Percentiles rank a stretch among this genome's conserved stretches.
These are phyloP conservation scores for Zaprionus ornatus DNA, from an alignment of 1,140 invertebrate genomes.

Conservation along the genomic window DNA sequence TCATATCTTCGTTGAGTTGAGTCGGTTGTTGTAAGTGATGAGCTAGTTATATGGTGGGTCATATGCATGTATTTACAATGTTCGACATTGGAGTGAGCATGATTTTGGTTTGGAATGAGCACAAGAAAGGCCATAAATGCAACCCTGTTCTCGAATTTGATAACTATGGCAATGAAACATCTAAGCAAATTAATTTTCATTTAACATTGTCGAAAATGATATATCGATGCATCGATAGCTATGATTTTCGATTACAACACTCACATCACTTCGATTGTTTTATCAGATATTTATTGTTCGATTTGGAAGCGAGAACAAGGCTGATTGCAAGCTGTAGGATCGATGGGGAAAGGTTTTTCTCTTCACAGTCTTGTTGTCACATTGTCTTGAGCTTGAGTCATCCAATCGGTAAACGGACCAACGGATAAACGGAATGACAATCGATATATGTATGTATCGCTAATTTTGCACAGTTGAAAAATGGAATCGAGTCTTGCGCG, in stretches of 20 bases:
- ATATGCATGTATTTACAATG: constrained; percentile 41
- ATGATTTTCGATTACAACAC: background rate
- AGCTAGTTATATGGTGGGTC: constrained; percentile 19
- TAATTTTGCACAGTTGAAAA: constrained; percentile 12
- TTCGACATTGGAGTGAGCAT: constrained; percentile 5
- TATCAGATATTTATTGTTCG: background rate
- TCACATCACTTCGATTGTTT: background rate
- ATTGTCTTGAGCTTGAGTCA: constrained; percentile 13
- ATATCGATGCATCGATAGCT: background rate
- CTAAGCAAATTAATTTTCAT: background rate
- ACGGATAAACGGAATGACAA: constrained; percentile 23
- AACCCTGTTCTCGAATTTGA: background rate
- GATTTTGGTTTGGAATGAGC: constrained; percentile 2
- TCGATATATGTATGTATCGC: background rate
- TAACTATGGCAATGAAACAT: background rate
- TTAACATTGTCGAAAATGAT: background rate
- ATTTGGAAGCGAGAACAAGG: background rate
- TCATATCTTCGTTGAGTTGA: background rate
- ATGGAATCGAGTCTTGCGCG: constrained; percentile 21
- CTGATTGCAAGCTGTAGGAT: constrained; percentile 1
- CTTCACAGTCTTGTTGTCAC: constrained; percentile 4
- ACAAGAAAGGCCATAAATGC: background rate
- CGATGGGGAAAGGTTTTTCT: background rate
- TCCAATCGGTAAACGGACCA: constrained; percentile 15
- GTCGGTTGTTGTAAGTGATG: constrained; percentile 24